These are phyloP conservation scores for Nemopilema nomurai DNA, from an alignment of 30 jellyfish, hydroid and myxozoan species.

Conservation along the genomic window DNA sequence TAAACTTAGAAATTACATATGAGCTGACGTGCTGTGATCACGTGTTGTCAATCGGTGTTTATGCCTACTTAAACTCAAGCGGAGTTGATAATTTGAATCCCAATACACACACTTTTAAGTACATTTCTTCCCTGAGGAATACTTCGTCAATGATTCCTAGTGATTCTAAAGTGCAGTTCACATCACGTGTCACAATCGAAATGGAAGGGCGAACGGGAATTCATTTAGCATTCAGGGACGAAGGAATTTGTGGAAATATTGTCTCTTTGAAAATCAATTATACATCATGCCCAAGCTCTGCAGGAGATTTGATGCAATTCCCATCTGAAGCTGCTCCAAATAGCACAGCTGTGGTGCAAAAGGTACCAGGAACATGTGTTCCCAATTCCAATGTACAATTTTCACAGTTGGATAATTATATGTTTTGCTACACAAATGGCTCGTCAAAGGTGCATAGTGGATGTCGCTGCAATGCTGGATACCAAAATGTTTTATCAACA, in stretches of 20 bases:
- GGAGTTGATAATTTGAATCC: too few species aligned
- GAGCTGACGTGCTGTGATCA: too few species aligned
- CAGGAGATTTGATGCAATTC: slow-evolving; percentile 50
- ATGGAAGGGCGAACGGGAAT: slow-evolving; percentile 30
- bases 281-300: slow-evolving; percentile 51
- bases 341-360: background rate
- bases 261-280: slow-evolving; percentile 1
- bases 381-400: slow-evolving; percentile 15
- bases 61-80: too few species aligned
- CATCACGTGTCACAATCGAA: background rate
- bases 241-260: slow-evolving; percentile 44
- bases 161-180: background rate
- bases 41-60: too few species aligned
- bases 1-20: too few species aligned
- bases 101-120: too few species aligned
- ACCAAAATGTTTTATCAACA: background rate
- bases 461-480: slow-evolving; percentile 71
- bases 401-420: slow-evolving; percentile 12
- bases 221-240: slow-evolving; percentile 39
- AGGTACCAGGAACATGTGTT: slow-evolving; percentile 52
- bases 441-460: slow-evolving; percentile 54
- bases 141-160: slow-evolving; percentile 2
- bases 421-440: slow-evolving; percentile 69
- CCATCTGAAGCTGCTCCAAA: slow-evolving; percentile 54
- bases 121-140: slow-evolving; percentile 10